These are phyloP conservation scores for Poecilia picta DNA, from an alignment of 2,797 vertebrate genomes.

Conservation along the genomic window DNA sequence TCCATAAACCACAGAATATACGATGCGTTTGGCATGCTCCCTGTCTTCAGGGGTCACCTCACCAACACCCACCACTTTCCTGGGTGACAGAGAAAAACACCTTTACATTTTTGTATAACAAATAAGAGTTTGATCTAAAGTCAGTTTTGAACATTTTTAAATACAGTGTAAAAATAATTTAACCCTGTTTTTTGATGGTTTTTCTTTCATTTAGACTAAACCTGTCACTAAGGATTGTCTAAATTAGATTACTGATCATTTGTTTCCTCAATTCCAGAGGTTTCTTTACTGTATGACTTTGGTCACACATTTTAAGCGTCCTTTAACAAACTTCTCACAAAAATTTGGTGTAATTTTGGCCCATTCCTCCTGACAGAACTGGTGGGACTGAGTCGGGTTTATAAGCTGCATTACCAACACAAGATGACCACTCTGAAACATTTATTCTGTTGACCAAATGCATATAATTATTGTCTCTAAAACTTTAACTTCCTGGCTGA, in stretches of 20 bases:
- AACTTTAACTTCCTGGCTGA: too few species aligned
- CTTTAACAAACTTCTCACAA: neutral
- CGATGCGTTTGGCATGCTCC: constrained; percentile 88
- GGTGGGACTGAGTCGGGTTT: neutral
- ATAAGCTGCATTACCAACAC: neutral
- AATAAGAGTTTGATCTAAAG: neutral
- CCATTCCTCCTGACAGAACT: neutral
- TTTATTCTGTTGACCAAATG: too few species aligned
- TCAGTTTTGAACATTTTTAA: neutral
- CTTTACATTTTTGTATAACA: neutral
- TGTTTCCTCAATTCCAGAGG: neutral
- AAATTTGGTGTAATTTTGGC: neutral
- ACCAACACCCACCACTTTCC: constrained; percentile 83
- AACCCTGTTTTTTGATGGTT: neutral
- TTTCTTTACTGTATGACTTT: neutral
- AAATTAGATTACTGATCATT: neutral
- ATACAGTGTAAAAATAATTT: too few species aligned
- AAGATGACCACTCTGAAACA: too few species aligned
- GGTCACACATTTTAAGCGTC: neutral
- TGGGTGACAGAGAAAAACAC: constrained; percentile 47
- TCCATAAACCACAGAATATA: constrained; percentile 91
- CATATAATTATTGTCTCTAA: too few species aligned
- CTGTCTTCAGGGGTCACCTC: constrained; percentile 82
- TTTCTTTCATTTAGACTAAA: neutral
- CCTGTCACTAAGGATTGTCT: neutral